These are phyloP conservation scores for Volucella zonaria DNA, from an alignment of 2,888 invertebrate genomes.

Conservation along the genomic window DNA sequence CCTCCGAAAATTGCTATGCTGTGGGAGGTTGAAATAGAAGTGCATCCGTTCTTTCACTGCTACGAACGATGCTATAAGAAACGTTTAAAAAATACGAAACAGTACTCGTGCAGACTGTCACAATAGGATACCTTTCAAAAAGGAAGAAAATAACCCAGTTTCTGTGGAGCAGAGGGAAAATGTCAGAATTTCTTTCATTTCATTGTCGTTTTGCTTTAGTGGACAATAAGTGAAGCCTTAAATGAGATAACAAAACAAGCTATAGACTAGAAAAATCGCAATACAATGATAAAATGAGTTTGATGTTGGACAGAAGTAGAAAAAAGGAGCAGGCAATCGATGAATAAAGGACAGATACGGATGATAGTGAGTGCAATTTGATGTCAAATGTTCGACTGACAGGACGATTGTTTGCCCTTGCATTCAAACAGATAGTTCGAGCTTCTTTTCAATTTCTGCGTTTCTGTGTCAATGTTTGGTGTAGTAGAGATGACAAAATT, in stretches of 20 bases:
- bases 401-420: constrained; percentile 52
- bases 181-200: constrained; percentile 36
- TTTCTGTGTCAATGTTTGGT: constrained; percentile 36
- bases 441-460: constrained; percentile 3
- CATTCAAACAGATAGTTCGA: constrained; percentile 37
- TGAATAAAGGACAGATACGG: constrained; percentile 36
- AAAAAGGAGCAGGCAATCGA: constrained; percentile 21
- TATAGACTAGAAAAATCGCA: constrained; percentile 31
- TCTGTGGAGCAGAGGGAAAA: constrained; percentile 9
- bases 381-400: constrained; percentile 45
- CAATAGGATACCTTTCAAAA: constrained; percentile 28
- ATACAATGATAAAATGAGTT: constrained; percentile 41
- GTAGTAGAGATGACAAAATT: constrained; percentile 30
- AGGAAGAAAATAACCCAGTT: constrained; percentile 47
- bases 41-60: constrained; percentile 17
- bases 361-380: constrained; percentile 50
- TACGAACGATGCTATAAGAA: constrained; percentile 5
- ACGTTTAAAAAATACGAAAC: constrained; percentile 35
- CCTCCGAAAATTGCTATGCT: constrained; percentile 35
- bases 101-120: constrained; percentile 38
- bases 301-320: constrained; percentile 11
- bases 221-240: constrained; percentile 42
- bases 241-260: constrained; percentile 67
- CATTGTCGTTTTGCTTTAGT: constrained; percentile 1
- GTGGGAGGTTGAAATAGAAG: constrained; percentile 14